phyloP scores from a whole-genome alignment of 2,888 invertebrate genomes.

The Halictus quadricinctus region DNA sequence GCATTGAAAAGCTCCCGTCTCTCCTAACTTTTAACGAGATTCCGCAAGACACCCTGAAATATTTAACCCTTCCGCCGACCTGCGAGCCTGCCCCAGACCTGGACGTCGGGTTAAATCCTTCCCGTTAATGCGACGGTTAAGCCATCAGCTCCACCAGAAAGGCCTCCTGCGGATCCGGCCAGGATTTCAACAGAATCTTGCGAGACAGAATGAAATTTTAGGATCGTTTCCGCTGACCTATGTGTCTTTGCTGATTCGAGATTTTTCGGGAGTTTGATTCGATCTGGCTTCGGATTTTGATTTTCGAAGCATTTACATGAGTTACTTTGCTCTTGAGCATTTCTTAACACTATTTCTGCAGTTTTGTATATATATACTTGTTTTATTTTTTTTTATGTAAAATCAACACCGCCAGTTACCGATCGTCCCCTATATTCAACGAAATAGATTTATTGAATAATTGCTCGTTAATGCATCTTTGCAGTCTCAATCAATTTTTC shows the following conservation, averaged over 20 bases:
- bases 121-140: constrained; percentile 46
- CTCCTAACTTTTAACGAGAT: constrained; percentile 68
- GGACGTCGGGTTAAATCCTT: constrained; percentile 44
- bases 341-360: neutral
- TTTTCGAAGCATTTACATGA: neutral
- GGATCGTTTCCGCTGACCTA: neutral
- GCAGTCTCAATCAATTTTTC: too few relatives aligned
- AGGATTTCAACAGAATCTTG: neutral
- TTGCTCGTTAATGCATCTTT: too few relatives aligned
- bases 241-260: neutral
- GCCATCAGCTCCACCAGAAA: constrained; percentile 14
- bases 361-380: too few relatives aligned
- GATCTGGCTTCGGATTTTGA: neutral
- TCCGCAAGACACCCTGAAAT: constrained; percentile 48
- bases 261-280: neutral
- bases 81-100: constrained; percentile 1
- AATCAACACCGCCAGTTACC: too few relatives aligned
- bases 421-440: too few relatives aligned
- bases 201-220: constrained; percentile 1
- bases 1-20: constrained; percentile 50
- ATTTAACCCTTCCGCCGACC: constrained; percentile 37
- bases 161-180: neutral
- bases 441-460: too few relatives aligned
- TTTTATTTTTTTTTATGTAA: too few relatives aligned
- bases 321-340: neutral